Evolutionary conservation across 2,888 invertebrate genomes (phyloP), one percentile per base, ranked within the genome.

Genomic region (Troides oblongomaculatus): DNA sequence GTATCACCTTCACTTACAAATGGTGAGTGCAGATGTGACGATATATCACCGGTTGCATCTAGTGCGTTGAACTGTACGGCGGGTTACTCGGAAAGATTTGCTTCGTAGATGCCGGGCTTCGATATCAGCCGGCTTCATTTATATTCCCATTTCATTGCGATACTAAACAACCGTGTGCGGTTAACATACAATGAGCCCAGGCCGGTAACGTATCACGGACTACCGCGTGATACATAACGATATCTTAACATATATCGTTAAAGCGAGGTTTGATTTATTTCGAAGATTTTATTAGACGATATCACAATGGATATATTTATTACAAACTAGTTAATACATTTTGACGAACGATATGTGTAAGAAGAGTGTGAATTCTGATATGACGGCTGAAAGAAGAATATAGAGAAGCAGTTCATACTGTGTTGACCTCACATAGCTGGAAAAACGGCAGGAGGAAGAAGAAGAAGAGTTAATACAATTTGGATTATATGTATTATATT

Each of bases 11-110:
- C 1, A 17, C 58, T 30, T n/a, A n/a, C n/a, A 53, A 53, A 53
- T 53, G 59, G 36, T 43, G 56, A 68, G 17, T 43, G 53, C 36
- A 64, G 53, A 64, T 30, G 67, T 23, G 57, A 25, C n/a, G 59
- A 23, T 59, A n/a, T 53, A 59, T 68, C 68, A n/a, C 57, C n/a
- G 58, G 18, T 62, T 60, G 46, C 53, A 62, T 69, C 65, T 66
- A 21, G 69, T 65, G 58, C 69, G 58, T 69, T 69, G 69, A 69
- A 66, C 69, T 69, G 62, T 69, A 62, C 69, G 30, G 30, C 69
- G 30, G 30, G 66, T 57, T 69, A 69, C 69, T 65, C 58, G 65
- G 64, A 64, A 69, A 64, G 69, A 69, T 65, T 69, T 62, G 69
- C 58, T 43, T 62, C 57, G 62, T 39, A 61, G 69, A 69, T 69